Conservation (phyloP, 2,888 invertebrate genomes). For the Meta bourneti region DNA sequence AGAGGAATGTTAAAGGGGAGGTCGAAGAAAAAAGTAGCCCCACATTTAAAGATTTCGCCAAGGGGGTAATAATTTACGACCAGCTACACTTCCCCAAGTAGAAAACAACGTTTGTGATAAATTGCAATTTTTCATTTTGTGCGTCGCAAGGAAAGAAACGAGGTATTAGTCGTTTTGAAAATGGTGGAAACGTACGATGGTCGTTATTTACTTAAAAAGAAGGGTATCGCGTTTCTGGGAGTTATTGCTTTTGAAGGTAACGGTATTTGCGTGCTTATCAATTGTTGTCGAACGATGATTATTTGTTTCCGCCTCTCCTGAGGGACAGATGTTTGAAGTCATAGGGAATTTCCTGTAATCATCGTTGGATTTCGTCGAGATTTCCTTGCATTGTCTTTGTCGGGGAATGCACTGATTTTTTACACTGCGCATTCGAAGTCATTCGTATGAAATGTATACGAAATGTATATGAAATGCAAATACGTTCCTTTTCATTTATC, state of each 20-base stretch:
- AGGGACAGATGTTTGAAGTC: background rate
- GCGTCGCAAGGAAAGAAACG: slow-evolving; percentile 3
- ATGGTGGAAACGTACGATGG: slow-evolving; percentile 23
- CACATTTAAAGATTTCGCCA: slow-evolving; percentile 44
- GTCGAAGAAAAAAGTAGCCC: background rate
- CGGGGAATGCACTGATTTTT: background rate
- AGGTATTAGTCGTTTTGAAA: slow-evolving; percentile 17
- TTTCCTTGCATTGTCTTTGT: background rate
- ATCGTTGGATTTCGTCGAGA: background rate
- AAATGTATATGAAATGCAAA: background rate
- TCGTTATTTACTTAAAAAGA: slow-evolving; percentile 39
- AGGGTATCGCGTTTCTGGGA: slow-evolving; percentile 8
- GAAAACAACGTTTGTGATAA: slow-evolving; percentile 58
- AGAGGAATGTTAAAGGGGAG: background rate
- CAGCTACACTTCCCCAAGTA: slow-evolving; percentile 14
- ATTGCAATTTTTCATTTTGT: slow-evolving; percentile 45
- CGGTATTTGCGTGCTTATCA: slow-evolving; percentile 27
- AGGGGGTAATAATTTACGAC: slow-evolving; percentile 60
- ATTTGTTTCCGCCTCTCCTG: background rate
- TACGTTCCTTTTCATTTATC: background rate
- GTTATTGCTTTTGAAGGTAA: slow-evolving; percentile 21
- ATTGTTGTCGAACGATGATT: background rate
- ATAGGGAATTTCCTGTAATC: background rate
- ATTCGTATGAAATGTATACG: background rate
- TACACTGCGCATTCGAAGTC: background rate